Percentiles rank a stretch among this genome's conserved stretches.
Conservation (phyloP, 1,140 invertebrate genomes). For the Bradynema listronoti region DNA sequence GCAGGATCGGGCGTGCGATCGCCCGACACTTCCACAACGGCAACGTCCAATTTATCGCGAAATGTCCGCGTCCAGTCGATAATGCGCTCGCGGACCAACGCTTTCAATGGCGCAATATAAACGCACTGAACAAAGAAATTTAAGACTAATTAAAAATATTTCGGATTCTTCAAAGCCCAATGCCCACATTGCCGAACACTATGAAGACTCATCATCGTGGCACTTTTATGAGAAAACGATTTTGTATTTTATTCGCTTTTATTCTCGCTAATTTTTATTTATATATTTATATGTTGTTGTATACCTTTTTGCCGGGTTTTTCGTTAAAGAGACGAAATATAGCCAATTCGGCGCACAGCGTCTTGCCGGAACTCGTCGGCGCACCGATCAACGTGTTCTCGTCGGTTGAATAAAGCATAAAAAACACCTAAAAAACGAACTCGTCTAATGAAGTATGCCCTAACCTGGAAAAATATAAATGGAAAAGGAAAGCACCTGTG, state of each 20-base stretch:
- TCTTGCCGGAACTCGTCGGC: conserved; percentile 97
- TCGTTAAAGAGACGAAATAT: conserved; percentile 85
- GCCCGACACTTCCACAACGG: conserved; percentile 87
- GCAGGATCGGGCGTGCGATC: conserved; percentile 87
- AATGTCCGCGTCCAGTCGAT: conserved; percentile 90
- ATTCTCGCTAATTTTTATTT: too few species aligned
- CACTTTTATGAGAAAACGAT: too few species aligned
- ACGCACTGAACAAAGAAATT: conserved; percentile 67
- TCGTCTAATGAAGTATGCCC: background rate
- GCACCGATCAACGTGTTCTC: conserved; percentile 88
- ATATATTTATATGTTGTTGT: too few species aligned
- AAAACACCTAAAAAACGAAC: conserved; percentile 69
- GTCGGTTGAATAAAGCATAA: conserved; percentile 88
- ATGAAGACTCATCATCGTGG: too few species aligned
- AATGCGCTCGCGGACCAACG: conserved; percentile 88
- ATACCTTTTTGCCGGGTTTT: conserved; percentile 74
- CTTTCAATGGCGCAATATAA: conserved; percentile 96
- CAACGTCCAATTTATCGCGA: conserved; percentile 69
- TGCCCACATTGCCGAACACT: too few species aligned
- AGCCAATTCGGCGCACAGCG: conserved; percentile 91
- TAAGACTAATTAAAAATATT: too few species aligned
- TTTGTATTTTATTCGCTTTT: too few species aligned
- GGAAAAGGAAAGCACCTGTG: conserved; percentile 70
- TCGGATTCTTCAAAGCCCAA: too few species aligned
- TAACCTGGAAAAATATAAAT: background rate